Base-by-base conservation (phyloP, 2,888 invertebrate genomes). In the Sphaeridia pumilis region DNA sequence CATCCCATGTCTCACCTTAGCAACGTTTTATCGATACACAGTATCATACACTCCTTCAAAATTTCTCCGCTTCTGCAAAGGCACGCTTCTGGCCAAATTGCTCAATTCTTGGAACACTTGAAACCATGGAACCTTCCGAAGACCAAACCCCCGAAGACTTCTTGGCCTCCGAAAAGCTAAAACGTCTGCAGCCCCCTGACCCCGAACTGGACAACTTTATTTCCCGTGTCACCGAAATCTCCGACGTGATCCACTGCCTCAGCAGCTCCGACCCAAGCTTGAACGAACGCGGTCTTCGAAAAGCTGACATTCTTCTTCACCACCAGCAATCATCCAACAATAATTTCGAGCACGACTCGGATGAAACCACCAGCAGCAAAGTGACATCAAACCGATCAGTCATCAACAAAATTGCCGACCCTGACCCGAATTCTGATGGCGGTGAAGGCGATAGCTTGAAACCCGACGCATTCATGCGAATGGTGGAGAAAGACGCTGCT, bases 401-500 rank as follows among this genome's bases (percentile, higher is more conserved):
- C 4, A 80, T 87, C 41, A 87, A 86, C 65, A 74, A 76, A 65
- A 72, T 59, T 24, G 51, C 55, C 1, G 57, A 57, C 20, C 52
- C 56, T 1, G 57, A 57, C 21, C 44, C 46, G 4, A 4, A 36
- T 5, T 44, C 27, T 22, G 60, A 50, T 1, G 54, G 59, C 12
- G 57, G 55, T 14, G 57, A 58, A n/a, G n/a, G n/a, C n/a, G n/a
- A n/a, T n/a, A n/a, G n/a, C n/a, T 60, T 63, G 61, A 50, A 54
- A 66, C 74, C 76, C 73, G 78, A 79, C 24, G 74, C 76, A 2
- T 88, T 87, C 70, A 87, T 85, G 85, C 75, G 75, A 51, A 78
- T 79, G 69, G 72, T 87, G 3, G 81, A 84, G 66, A 77, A 76
- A 63, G 87, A 88, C 69, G 84, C 84, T 0, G 78, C 80, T 10